A percentile compares a stretch with the other conserved stretches of the same genome.
Evolutionary conservation across 2,113 vertebrate species (phyloP).

Genomic region (Centropus bengalensis): DNA sequence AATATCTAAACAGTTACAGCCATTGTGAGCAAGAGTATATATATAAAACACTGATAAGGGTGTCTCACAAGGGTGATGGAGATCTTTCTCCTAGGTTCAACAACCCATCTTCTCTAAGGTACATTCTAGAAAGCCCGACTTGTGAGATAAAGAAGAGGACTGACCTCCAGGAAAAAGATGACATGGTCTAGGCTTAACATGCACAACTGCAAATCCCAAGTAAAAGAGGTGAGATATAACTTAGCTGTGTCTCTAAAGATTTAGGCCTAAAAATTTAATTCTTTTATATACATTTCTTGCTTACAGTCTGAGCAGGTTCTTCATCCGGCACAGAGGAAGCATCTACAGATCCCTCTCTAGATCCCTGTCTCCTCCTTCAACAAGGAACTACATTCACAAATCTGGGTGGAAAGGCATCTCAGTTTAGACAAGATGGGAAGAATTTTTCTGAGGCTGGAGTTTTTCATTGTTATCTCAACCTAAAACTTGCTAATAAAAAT

Average conservation of each 20-base stretch:
- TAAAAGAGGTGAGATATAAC: neutral
- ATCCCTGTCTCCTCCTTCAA: neutral
- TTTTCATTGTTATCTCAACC: neutral
- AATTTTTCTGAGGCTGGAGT: neutral
- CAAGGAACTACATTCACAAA: neutral
- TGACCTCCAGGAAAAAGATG: neutral
- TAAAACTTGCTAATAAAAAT: neutral
- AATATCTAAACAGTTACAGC: neutral
- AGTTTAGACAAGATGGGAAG: neutral
- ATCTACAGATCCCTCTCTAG: neutral
- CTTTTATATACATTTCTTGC: neutral
- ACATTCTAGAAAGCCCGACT: neutral
- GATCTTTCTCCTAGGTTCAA: neutral
- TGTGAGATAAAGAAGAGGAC: neutral
- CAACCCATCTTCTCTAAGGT: neutral
- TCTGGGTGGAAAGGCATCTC: neutral
- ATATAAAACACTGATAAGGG: neutral
- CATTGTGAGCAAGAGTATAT: neutral
- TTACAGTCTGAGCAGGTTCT: neutral
- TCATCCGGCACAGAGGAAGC: neutral
- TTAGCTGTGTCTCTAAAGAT: neutral
- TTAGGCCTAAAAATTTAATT: neutral
- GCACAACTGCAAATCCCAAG: neutral
- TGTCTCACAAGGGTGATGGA: neutral
- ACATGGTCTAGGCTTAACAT: fast-evolving